Evolutionary conservation across 2,797 vertebrate species (phyloP), one percentile per base, ranked within the genome.

Genomic region (Bradypodion pumilum): DNA sequence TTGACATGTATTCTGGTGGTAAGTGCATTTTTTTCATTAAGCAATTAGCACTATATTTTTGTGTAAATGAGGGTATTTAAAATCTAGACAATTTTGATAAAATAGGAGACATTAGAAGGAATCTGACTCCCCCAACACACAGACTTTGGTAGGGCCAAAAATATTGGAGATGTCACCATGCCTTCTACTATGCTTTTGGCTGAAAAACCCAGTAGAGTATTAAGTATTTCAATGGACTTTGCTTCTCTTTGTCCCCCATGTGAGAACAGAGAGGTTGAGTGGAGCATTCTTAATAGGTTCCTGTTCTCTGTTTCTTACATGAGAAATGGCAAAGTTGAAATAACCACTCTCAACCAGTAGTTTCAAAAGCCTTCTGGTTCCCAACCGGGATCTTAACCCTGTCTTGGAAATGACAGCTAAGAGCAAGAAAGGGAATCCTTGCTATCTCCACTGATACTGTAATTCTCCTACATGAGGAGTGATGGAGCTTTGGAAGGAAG

Each of bases 1-100:
- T 98, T 0, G 95, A 98, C 91, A 96, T 97, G 95, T 93, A 94
- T 81, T 75, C 82, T 0, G 96, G 95, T 95, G 92, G 98, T 99
- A 96, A 91, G 97, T 7, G n/a, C 7, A 69, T 16, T 4, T 56
- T 56, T 2, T 9, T 0, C 12, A 29, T 46, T 29, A 0, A 5
- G n/a, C n/a, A n/a, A 3, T 2, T 60, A 25, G 5, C 3, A 1
- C 40, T 59, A 29, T 12, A 15, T 1, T 29, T 59, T 3, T 15
- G 9, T 60, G 23, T 4, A 32, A 81, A n/a, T n/a, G n/a, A n/a
- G n/a, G n/a, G n/a, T n/a, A n/a, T n/a, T n/a, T n/a, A n/a, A n/a
- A n/a, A 23, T 19, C 56, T 59, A 5, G 23, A 59, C 15, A 59
- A 59, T 59, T 15, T 59, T 62, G 27, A n/a, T n/a, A n/a, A 56